These are phyloP conservation scores for Hermetia illucens DNA, from an alignment of 1,140 invertebrate species.

Conservation along the genomic window DNA sequence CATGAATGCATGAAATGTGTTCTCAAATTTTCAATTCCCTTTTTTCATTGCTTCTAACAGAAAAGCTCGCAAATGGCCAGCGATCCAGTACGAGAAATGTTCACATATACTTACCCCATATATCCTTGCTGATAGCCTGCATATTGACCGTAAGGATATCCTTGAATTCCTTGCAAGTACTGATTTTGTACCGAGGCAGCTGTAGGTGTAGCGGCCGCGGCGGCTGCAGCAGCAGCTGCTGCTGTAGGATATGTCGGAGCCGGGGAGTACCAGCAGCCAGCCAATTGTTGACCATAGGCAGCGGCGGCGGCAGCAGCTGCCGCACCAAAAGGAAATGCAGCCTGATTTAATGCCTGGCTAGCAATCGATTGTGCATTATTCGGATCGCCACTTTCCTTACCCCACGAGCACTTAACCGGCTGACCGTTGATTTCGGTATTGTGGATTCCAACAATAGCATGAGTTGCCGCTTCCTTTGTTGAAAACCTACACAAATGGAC, in stretches of 20 bases:
- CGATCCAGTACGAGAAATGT: too few relatives aligned
- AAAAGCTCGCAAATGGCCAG: too few relatives aligned
- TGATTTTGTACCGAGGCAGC: conserved; percentile 39
- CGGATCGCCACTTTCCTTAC: conserved; percentile 89
- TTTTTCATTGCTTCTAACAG: too few relatives aligned
- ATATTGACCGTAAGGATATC: conserved; percentile 62
- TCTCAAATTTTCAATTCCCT: too few relatives aligned
- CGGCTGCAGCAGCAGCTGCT: conserved; percentile 34
- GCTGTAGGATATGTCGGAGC: conserved; percentile 47
- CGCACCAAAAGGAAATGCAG: conserved; percentile 24
- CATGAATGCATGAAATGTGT: too few relatives aligned
- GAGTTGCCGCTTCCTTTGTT: conserved; percentile 92
- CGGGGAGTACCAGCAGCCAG: conserved; percentile 59
- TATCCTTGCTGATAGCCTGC: conserved; percentile 65
- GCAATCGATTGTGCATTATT: conserved; percentile 61
- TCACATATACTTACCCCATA: conserved; percentile 65
- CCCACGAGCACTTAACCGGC: conserved; percentile 98
- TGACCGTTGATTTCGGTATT: conserved; percentile 95
- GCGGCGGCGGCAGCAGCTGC: conserved; percentile 24
- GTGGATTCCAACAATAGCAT: conserved; percentile 94
- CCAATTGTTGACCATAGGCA: conserved; percentile 29
- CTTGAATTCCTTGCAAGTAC: conserved; percentile 68
- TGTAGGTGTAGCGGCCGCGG: conserved; percentile 50
- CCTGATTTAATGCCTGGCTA: conserved; percentile 35
- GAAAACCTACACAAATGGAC: conserved; percentile 59